Conservation (phyloP, 2,113 vertebrate species). For the Mystacornis crossleyi region DNA sequence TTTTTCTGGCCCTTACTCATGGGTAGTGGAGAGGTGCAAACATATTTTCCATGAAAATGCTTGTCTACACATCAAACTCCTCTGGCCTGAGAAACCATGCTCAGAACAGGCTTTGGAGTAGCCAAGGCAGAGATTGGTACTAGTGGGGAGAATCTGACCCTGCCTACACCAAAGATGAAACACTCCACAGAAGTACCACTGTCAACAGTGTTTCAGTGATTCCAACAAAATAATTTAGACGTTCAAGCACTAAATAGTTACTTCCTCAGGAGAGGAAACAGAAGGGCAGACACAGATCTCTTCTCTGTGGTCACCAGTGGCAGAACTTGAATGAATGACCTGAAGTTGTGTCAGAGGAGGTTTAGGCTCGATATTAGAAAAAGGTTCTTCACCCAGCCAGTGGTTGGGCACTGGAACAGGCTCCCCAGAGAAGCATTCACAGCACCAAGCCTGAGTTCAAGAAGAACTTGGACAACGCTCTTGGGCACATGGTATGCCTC, state of each 20-base stretch:
- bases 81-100: not conserved
- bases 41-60: not conserved
- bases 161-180: not conserved
- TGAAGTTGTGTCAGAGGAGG: not conserved
- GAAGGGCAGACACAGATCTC: not conserved
- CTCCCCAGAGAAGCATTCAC: no score
- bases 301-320: not conserved
- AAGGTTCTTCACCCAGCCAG: fast-evolving
- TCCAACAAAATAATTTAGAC: not conserved
- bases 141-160: not conserved
- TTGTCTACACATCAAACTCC: not conserved
- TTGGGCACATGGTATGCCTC: not conserved
- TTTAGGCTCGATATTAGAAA: not conserved
- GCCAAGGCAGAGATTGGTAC: not conserved
- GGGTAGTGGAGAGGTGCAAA: not conserved
- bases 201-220: not conserved
- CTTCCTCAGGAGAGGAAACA: not conserved
- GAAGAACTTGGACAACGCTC: not conserved
- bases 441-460: not conserved
- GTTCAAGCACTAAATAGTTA: not conserved
- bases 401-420: not conserved
- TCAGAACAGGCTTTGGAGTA: not conserved
- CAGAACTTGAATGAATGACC: not conserved
- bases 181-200: not conserved
- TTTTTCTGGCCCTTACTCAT: not conserved